These are phyloP conservation scores for Crotalus tigris DNA, from an alignment of 2,113 vertebrate genomes.

Conservation along the genomic window DNA sequence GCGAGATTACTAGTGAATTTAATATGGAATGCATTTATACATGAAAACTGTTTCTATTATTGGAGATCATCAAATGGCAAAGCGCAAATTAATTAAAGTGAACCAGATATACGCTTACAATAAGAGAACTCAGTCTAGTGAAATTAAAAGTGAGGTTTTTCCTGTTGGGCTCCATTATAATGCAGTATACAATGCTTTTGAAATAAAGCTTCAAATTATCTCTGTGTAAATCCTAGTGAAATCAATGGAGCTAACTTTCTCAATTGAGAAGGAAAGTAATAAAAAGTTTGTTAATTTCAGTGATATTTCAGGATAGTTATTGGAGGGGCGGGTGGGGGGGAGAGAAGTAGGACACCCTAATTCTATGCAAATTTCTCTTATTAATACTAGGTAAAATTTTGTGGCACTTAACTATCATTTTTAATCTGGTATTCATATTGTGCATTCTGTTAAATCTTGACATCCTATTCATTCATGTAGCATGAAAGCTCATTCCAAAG, in stretches of 20 bases:
- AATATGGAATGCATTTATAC: background rate
- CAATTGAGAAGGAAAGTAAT: background rate
- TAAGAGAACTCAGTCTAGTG: background rate
- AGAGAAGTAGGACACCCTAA: background rate
- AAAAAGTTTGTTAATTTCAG: background rate
- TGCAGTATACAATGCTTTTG: background rate
- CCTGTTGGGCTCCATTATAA: background rate
- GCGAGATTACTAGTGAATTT: background rate
- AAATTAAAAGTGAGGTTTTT: background rate
- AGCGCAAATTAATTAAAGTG: background rate
- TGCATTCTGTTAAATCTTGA: background rate
- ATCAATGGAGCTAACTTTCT: background rate
- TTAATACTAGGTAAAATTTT: no score
- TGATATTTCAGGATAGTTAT: background rate
- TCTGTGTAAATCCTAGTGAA: background rate
- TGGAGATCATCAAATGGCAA: background rate
- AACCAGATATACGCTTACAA: background rate
- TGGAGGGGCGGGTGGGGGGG: background rate
- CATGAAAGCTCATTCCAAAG: background rate
- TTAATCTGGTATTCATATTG: background rate
- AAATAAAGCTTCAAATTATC: background rate
- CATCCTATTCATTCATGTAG: background rate
- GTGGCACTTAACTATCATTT: background rate
- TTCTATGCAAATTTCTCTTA: background rate
- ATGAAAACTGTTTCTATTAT: background rate